phyloP scores from a whole-genome alignment of 2,113 vertebrate genomes.

The sheep (Ovis aries) region ARS-UI_Ramb_v3.0 NC_056061.1:60461001-60461500 shows the following conservation, averaged over 20 bases:
- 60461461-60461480: background rate
- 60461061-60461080: background rate
- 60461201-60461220: background rate
- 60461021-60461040: background rate
- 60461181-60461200: background rate
- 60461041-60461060: accelerated
- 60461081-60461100: background rate
- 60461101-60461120: background rate
- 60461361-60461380: background rate
- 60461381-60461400: background rate
- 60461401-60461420: background rate
- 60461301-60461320: background rate
- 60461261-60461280: background rate
- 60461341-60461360: background rate
- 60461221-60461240: background rate
- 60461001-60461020: background rate
- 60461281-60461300: background rate
- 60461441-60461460: background rate
- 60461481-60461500: background rate
- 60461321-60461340: background rate
- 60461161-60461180: background rate
- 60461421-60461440: background rate
- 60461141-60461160: background rate
- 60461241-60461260: background rate
- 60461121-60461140: background rate